Base-by-base conservation (phyloP, 2,888 invertebrate genomes). In the Mactromeris polynyma region DNA sequence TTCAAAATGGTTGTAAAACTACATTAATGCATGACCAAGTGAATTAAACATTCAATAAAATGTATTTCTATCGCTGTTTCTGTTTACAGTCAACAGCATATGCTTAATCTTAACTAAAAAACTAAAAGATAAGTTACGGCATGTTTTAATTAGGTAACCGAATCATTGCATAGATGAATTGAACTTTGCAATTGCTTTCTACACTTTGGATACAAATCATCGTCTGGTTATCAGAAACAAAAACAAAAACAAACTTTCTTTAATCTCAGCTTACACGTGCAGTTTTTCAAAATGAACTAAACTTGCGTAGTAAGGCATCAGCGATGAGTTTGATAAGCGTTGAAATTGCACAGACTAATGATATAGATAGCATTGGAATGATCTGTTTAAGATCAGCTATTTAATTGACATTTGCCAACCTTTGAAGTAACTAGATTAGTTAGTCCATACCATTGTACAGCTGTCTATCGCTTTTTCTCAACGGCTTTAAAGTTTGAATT, bases 321-420 rank as follows among this genome's bases (percentile, higher is more conserved):
- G 0, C 11, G 33, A 9, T 14, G 73, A 73, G 11, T 51, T 81
- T 54, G 46, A 31, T 46, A 81, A 80, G 51, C 7, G 4, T 26
- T 81, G 54, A 81, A 81, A 81, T 81, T 36, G 36, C 21, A 14
- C 85, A 85, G 85, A 79, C 85, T 58, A 58, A 85, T 58, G 79
- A 58, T 73, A 73, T 36, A 73, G 73, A 73, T 73, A 73, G 33
- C 36, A 73, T 19, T 17, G 19, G 33, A 36, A 14, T 19, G 36
- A 73, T 73, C 73, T 73, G 73, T 73, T 73, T 73, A 31, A 33
- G 19, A 73, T 73, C 73, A 73, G 33, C 11, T 36, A 73, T 36
- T 36, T 73, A 73, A 73, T 73, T 73, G 73, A 73, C 73, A 73
- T 73, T 73, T 19, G 73, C 33, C 11, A 26, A 36, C 73, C 73